Evolutionary conservation across 2,113 vertebrate genomes (phyloP), one percentile per base, ranked within the genome.

Genomic region (Osmerus mordax): DNA sequence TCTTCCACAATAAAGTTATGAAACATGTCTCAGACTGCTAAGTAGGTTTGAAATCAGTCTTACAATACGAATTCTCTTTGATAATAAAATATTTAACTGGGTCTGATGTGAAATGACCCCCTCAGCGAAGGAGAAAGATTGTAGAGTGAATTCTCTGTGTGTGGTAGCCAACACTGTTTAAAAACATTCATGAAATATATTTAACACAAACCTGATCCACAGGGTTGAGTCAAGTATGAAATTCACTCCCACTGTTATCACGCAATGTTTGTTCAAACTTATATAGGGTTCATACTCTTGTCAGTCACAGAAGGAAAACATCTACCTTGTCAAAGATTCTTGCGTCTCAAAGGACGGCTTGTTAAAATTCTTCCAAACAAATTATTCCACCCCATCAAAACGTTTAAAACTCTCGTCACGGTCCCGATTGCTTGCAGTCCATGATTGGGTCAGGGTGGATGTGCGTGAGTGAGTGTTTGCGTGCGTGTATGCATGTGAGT

Each of bases 351-450:
- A 88, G 91, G 84, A 89, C 89, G 91, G 81, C 84, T 89, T 84
- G 86, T 87, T 92, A 86, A 89, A 81, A 85, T 89, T 86, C 86
- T 88, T 88, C 89, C 91, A 92, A 92, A 91, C 84, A 90, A 83
- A 90, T 90, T 85, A 88, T 82, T 76, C 78, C 25, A 90, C 87
- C 78, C 79, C 85, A 88, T 77, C 65, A 87, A 76, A 89, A 82
- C 85, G 13, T 59, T 70, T 19, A 52, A 41, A 71, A 58, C 21
- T 36, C 28, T 55, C 7, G 29, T 64, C 21, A 25, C 4, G 7
- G 61, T 76, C 63, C 51, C 66, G 25, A 73, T 58, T 66, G 32
- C 23, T 21, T 69, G 13, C 62, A 64, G 62, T 18, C 23, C 28
- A 23, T 36, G 29, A 67, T 67, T 23, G 62, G 25, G 29, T 18